phyloP scores from a whole-genome alignment of 2,113 vertebrate species.

The Myanophis thanlyinensis region DNA sequence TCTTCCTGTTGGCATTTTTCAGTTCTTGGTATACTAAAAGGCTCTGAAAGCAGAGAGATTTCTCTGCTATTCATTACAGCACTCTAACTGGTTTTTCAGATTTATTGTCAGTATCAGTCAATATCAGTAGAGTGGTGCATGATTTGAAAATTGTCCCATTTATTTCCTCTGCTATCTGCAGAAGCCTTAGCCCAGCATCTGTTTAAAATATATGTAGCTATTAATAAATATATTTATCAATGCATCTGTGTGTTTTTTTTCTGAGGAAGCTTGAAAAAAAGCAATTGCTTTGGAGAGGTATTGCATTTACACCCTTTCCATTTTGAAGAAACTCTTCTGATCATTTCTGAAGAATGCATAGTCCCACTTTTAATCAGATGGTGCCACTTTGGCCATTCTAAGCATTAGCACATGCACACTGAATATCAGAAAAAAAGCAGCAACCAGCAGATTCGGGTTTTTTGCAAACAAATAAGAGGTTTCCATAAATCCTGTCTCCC shows the following conservation, averaged over 20 bases:
- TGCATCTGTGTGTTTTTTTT: not conserved
- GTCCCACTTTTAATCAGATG: not conserved
- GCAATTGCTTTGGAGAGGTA: not conserved
- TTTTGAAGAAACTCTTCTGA: not conserved
- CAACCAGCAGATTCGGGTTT: not conserved
- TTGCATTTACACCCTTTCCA: not conserved
- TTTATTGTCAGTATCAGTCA: not conserved
- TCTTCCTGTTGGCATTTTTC: not conserved
- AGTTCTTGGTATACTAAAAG: not conserved
- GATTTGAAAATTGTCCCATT: not conserved
- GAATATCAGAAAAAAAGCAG: not conserved
- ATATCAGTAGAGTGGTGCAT: not conserved
- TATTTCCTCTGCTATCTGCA: not conserved
- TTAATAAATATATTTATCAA: not conserved
- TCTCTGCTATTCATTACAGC: too few species aligned
- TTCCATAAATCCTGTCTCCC: not conserved
- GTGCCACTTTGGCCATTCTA: too few species aligned
- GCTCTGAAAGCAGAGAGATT: not conserved
- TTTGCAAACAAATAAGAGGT: not conserved
- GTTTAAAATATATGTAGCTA: not conserved
- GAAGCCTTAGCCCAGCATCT: not conserved
- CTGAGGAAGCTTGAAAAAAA: not conserved
- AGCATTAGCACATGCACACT: too few species aligned
- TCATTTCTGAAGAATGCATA: not conserved
- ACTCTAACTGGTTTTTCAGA: not conserved